These are phyloP conservation scores for Borostomias antarcticus DNA, from an alignment of 2,797 vertebrate species.

Conservation along the genomic window DNA sequence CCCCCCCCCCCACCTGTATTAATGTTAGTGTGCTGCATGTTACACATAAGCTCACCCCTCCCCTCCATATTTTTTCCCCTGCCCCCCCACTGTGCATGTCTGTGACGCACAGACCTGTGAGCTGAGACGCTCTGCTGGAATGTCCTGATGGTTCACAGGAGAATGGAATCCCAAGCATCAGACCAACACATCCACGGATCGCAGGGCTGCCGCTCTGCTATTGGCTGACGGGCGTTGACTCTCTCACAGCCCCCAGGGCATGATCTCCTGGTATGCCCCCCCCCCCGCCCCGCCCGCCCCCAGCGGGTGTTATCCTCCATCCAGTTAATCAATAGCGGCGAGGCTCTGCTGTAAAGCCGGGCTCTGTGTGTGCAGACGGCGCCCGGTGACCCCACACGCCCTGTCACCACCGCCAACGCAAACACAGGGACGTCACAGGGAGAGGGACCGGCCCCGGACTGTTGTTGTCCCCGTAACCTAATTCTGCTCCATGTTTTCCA, in stretches of 20 bases:
- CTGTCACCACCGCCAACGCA: constrained; percentile 18
- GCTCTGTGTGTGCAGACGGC: constrained; percentile 35
- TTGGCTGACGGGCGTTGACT: too few species aligned
- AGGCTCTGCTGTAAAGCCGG: constrained; percentile 38
- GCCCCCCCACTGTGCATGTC: not conserved
- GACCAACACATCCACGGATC: too few species aligned
- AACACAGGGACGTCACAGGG: constrained; percentile 48
- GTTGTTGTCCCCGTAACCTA: constrained; percentile 26
- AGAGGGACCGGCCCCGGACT: not conserved
- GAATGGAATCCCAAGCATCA: too few species aligned
- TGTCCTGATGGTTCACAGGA: too few species aligned
- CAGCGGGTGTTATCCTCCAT: constrained; percentile 50
- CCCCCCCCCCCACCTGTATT: too few species aligned
- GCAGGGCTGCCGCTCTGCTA: too few species aligned
- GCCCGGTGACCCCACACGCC: constrained; percentile 24
- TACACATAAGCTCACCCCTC: not conserved
- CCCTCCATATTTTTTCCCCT: not conserved
- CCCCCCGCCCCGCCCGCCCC: constrained; percentile 42
- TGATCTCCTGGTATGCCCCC: constrained; percentile 50
- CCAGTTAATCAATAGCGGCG: constrained; percentile 47
- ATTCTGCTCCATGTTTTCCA: constrained; percentile 16
- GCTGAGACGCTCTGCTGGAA: too few species aligned
- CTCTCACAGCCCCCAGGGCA: constrained; percentile 38
- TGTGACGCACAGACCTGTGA: not conserved
- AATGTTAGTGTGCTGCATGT: too few species aligned